Conservation (phyloP, 2,113 vertebrate species). For the Trematomus loennbergii region DNA sequence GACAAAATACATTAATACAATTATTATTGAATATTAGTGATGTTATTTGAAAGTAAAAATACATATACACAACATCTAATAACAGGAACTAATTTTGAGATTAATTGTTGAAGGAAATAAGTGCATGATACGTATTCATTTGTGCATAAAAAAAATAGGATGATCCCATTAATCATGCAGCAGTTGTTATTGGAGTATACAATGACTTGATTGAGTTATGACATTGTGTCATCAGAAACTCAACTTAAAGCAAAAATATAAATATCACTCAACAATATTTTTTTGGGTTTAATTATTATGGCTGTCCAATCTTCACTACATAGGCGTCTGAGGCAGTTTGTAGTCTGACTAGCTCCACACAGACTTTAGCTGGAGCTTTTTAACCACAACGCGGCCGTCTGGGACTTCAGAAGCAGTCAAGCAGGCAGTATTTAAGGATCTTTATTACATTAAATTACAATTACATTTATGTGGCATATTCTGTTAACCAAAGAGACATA, state of each 20-base stretch:
- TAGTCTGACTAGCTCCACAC: background rate
- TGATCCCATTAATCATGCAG: background rate
- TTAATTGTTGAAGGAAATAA: background rate
- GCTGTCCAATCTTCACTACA: slow-evolving; percentile 8
- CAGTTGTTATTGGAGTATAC: background rate
- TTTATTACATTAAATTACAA: slow-evolving; percentile 36
- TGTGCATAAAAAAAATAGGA: background rate
- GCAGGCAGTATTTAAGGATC: slow-evolving; percentile 25
- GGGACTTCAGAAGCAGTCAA: slow-evolving; percentile 12
- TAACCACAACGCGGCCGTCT: background rate
- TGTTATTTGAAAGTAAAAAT: background rate
- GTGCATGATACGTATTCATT: background rate
- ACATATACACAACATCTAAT: background rate
- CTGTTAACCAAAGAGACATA: slow-evolving; percentile 8
- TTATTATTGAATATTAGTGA: no score
- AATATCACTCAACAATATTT: background rate
- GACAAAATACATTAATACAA: no score
- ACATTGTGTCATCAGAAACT: background rate
- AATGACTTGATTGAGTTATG: background rate
- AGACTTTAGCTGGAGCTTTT: background rate
- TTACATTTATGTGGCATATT: slow-evolving; percentile 9
- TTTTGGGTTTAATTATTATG: slow-evolving; percentile 4
- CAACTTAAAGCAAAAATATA: background rate
- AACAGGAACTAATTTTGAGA: background rate
- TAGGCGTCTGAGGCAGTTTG: slow-evolving; percentile 2